A percentile compares a stretch with the other conserved stretches of the same genome.
Conservation (phyloP, 2,888 invertebrate genomes). For the Drosophila tripunctata region DNA sequence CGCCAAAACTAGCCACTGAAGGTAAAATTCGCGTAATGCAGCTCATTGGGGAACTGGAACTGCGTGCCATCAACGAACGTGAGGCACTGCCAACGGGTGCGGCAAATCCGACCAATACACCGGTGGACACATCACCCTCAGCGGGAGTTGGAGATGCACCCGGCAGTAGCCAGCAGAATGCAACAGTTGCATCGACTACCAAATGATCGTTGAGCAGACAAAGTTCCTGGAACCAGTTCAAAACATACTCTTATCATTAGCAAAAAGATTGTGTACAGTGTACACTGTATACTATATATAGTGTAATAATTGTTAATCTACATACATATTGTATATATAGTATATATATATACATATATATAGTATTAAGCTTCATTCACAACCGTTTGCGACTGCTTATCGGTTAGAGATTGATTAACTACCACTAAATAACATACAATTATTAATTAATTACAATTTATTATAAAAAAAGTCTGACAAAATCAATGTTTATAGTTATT, state of each 20-base stretch:
- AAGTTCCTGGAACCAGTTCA: slow-evolving; percentile 36
- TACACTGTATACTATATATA: slow-evolving; percentile 3
- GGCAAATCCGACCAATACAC: background rate
- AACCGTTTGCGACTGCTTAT: slow-evolving; percentile 24
- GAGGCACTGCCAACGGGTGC: slow-evolving; percentile 39
- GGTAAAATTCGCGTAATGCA: slow-evolving; percentile 76
- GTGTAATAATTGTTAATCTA: slow-evolving; percentile 14
- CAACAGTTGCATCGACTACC: slow-evolving; percentile 74
- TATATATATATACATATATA: background rate
- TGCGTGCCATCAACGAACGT: slow-evolving; percentile 64
- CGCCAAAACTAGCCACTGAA: slow-evolving; percentile 71
- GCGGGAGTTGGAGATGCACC: slow-evolving; percentile 35
- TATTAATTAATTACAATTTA: slow-evolving; percentile 66
- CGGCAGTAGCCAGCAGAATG: slow-evolving; percentile 65
- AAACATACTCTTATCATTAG: slow-evolving; percentile 30
- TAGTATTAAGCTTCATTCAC: slow-evolving; percentile 38
- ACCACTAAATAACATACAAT: slow-evolving; percentile 41
- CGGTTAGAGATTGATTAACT: slow-evolving; percentile 30
- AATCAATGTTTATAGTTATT: slow-evolving; percentile 41
- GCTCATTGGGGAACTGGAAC: slow-evolving; percentile 63
- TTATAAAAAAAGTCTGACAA: slow-evolving; percentile 49
- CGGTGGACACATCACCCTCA: slow-evolving; percentile 6
- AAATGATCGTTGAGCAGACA: slow-evolving; percentile 42
- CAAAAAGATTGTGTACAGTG: background rate
- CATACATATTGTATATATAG: background rate